phyloP scores from a whole-genome alignment of 2,888 invertebrate genomes.

The Lagria hirta region DNA sequence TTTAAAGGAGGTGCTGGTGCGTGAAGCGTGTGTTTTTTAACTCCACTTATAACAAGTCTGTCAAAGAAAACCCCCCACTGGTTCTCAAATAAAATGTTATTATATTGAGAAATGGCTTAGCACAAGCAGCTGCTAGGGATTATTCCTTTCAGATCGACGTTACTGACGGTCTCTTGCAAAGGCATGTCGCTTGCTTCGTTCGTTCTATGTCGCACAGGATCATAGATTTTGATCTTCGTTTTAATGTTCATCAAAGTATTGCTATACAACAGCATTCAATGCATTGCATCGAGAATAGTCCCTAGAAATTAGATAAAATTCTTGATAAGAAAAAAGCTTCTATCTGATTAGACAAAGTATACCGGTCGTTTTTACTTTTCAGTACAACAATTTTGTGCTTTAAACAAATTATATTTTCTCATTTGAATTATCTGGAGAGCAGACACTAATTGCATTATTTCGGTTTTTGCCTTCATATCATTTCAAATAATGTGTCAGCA shows the following conservation, averaged over 20 bases:
- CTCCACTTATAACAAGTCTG: constrained; percentile 45
- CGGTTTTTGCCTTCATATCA: neutral
- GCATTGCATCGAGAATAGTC: constrained; percentile 14
- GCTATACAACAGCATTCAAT: constrained; percentile 32
- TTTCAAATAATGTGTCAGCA: neutral
- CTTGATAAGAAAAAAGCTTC: constrained; percentile 23
- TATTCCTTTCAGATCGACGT: constrained; percentile 40
- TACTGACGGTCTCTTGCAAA: constrained; percentile 28
- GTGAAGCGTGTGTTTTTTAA: constrained; percentile 47
- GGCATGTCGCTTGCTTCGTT: constrained; percentile 14
- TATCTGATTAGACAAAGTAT: neutral
- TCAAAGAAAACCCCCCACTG: constrained; percentile 45
- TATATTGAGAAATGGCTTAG: constrained; percentile 48
- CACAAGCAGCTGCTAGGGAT: constrained; percentile 45
- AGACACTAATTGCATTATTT: no score
- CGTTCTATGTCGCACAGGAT: constrained; percentile 14
- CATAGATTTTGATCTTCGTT: constrained; percentile 20
- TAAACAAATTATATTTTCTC: no score
- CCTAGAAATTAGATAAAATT: constrained; percentile 34
- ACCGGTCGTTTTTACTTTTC: neutral
- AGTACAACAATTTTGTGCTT: no score
- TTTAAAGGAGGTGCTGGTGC: constrained; percentile 45
- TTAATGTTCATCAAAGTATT: constrained; percentile 24
- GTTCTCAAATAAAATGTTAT: constrained; percentile 47
- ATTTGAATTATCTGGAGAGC: no score